Evolutionary conservation across 1,140 invertebrate genomes (phyloP).

Genomic region (Platyscapa corneri): DNA sequence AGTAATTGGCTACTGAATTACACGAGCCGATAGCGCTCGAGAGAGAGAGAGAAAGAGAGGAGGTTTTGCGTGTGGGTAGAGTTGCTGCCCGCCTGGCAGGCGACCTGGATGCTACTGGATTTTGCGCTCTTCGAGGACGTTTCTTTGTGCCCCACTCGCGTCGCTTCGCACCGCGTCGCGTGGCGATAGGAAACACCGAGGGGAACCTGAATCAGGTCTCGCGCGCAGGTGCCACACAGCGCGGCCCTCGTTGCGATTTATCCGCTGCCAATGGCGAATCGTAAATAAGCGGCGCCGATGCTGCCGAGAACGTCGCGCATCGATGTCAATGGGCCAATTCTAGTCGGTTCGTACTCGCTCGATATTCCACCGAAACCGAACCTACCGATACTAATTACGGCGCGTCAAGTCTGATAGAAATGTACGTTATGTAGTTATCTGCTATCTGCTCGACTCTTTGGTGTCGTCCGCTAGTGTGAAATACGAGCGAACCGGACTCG

Average conservation of each 20-base stretch:
- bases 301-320: background rate
- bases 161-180: no score
- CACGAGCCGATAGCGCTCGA: constrained; percentile 31
- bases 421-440: background rate
- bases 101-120: background rate
- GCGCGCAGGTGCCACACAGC: background rate
- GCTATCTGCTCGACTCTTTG: no score
- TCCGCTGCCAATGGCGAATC: background rate
- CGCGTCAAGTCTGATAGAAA: background rate
- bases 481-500: background rate
- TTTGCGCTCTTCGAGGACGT: background rate
- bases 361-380: background rate
- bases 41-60: background rate
- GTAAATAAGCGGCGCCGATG: background rate
- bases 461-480: no score
- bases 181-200: no score
- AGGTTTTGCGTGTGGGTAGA: no score
- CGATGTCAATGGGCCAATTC: background rate
- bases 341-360: background rate
- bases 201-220: no score
- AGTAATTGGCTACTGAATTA: constrained; percentile 54
- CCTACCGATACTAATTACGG: background rate
- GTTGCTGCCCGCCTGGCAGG: no score
- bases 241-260: background rate
- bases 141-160: background rate